Percentiles rank a stretch among this genome's conserved stretches.
phyloP scores from a whole-genome alignment of 2,113 vertebrate genomes.

The Pterophyllum scalare region DNA sequence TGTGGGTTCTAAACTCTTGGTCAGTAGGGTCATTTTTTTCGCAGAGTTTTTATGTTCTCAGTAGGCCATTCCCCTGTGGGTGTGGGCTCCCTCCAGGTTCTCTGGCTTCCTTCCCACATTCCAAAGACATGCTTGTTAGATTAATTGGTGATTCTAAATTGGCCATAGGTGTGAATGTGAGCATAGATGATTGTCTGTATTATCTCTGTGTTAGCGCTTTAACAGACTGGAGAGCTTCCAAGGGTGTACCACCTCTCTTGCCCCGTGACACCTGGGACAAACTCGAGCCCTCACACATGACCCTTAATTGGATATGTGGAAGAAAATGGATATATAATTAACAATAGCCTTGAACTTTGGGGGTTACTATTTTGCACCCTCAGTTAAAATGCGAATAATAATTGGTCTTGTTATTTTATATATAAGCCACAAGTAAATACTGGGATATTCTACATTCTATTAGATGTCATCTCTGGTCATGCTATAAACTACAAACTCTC shows the following conservation, averaged over 20 bases:
- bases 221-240: neutral
- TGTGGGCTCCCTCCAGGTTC: neutral
- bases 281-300: neutral
- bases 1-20: neutral
- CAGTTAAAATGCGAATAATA: neutral
- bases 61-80: neutral
- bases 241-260: neutral
- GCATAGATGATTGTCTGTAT: neutral
- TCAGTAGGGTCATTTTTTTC: neutral
- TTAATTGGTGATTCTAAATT: slow-evolving; percentile 9
- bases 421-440: neutral
- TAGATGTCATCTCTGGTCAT: too few relatives aligned
- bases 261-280: neutral
- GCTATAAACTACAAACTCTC: too few relatives aligned
- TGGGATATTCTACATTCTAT: too few relatives aligned
- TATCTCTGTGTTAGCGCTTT: neutral
- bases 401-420: neutral
- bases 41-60: neutral
- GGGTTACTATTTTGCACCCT: neutral
- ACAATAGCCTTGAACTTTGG: neutral
- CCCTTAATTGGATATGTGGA: neutral
- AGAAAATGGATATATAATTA: neutral
- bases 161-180: neutral
- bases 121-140: neutral
- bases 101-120: neutral